A percentile compares a stretch with the other conserved stretches of the same genome.
phyloP scores from a whole-genome alignment of 2,797 vertebrate species.

The Novumbra hubbsi region DNA sequence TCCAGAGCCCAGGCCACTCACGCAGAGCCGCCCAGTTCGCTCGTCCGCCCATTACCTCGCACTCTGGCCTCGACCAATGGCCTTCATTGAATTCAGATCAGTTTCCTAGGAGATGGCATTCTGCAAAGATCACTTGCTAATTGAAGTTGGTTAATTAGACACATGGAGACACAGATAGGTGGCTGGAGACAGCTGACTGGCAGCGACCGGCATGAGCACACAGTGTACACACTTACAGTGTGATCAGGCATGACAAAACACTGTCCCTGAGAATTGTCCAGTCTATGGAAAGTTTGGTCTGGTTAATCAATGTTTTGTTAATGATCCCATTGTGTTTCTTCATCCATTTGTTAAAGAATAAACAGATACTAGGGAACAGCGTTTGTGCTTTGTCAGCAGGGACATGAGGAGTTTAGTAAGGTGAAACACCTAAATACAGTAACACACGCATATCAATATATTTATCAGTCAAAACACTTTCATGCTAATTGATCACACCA shows the following conservation, averaged over 20 bases:
- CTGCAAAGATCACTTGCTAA: conserved; percentile 43
- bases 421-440: too few relatives aligned
- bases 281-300: neutral
- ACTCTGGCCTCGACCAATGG: conserved; percentile 39
- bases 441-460: too few relatives aligned
- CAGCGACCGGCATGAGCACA: neutral
- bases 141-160: conserved; percentile 60
- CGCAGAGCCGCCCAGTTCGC: neutral
- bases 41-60: conserved; percentile 3
- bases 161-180: conserved; percentile 37
- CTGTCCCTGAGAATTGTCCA: too few relatives aligned
- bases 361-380: conserved; percentile 26
- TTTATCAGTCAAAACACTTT: too few relatives aligned
- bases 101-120: conserved; percentile 50
- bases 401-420: too few relatives aligned
- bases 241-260: neutral
- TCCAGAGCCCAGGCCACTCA: conserved; percentile 1
- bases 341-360: conserved; percentile 44
- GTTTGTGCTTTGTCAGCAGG: conserved; percentile 32
- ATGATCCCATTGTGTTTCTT: conserved; percentile 31
- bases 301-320: neutral
- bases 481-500: too few relatives aligned
- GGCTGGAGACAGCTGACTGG: conserved; percentile 26
- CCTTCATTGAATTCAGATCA: conserved; percentile 44
- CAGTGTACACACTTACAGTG: neutral